phyloP scores from a whole-genome alignment of 2,888 invertebrate species.

The Scaptomyza parva region DNA sequence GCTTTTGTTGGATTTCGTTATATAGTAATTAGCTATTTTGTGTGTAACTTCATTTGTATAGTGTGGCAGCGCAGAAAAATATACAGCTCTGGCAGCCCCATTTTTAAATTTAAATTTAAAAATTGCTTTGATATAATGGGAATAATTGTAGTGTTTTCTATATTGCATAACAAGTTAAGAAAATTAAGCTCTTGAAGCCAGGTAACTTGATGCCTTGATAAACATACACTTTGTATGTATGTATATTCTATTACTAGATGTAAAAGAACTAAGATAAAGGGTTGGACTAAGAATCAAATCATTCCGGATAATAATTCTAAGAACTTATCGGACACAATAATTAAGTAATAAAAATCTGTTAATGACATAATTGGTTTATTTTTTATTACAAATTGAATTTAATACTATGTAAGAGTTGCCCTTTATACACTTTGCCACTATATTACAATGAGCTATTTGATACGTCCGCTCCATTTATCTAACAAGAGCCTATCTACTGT shows the following conservation, averaged over 20 bases:
- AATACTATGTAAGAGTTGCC: neutral
- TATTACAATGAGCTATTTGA: neutral
- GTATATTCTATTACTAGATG: too few relatives aligned
- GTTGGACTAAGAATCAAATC: neutral
- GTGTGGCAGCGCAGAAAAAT: slow-evolving; percentile 18
- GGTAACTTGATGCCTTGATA: too few relatives aligned
- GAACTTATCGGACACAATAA: neutral
- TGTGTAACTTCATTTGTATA: neutral
- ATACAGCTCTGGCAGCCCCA: slow-evolving; percentile 22
- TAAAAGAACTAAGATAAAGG: neutral
- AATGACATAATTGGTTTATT: neutral
- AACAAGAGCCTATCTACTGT: neutral
- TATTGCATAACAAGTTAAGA: neutral
- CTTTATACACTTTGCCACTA: neutral
- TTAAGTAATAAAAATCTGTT: neutral
- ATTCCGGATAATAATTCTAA: neutral
- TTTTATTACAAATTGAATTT: neutral
- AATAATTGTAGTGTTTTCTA: neutral
- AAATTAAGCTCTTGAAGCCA: neutral
- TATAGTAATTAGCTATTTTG: neutral
- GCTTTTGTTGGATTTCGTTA: fast-evolving
- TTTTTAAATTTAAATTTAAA: slow-evolving; percentile 48
- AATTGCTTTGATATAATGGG: neutral
- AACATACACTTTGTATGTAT: neutral
- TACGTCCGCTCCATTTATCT: neutral